Base-by-base conservation (phyloP, 1,140 invertebrate genomes). In the Glossosoma conforme region DNA sequence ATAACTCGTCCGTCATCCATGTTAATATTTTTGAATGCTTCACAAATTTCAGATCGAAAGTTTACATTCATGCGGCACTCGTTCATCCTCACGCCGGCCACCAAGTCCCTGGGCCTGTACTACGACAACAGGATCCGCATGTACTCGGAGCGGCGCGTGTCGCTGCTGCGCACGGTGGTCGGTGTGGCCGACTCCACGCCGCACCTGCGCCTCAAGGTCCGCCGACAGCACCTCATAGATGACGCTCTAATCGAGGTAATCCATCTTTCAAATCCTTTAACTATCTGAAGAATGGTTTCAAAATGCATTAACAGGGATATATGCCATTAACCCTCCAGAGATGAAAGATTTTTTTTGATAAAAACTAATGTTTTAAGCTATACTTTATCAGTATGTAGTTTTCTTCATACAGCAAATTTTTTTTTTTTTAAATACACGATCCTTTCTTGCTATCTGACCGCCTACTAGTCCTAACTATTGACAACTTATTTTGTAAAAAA, bases 71-170 rank as follows among this genome's bases (percentile, higher is more conserved):
- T 95, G 79, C 81, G 85, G 61, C 91, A 94, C 66, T 83, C 87
- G 6, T 97, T 96, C 71, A 87, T 96, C 56, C 72, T 96, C 24
- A 95, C 89, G n/a, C 88, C 91, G 2, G 87, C 90, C 1, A 93
- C 90, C 1, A 96, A 95, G 73, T 88, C 89, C 8, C 78, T 93
- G 48, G 90, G 87, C 0, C 72, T 96, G 20, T 95, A 93, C 71
- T 95, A 92, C 67, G 93, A 97, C 69, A 95, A 93, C 68, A 79
- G 93, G 22, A 93, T 97, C 65, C 80, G 92, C 28, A 97, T 97
- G 93, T 91, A 91, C 66, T 91, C 87, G 55, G 92, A 96, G 68
- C 73, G 92, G 43, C 74, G 92, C 61, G 81, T 89, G 67, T 87
- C 85, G 65, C 74, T 93, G 67, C 71, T 92, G 62, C 83, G 91